Conservation (phyloP, 2,113 vertebrate genomes). For the Periophthalmodon schlosseri region DNA sequence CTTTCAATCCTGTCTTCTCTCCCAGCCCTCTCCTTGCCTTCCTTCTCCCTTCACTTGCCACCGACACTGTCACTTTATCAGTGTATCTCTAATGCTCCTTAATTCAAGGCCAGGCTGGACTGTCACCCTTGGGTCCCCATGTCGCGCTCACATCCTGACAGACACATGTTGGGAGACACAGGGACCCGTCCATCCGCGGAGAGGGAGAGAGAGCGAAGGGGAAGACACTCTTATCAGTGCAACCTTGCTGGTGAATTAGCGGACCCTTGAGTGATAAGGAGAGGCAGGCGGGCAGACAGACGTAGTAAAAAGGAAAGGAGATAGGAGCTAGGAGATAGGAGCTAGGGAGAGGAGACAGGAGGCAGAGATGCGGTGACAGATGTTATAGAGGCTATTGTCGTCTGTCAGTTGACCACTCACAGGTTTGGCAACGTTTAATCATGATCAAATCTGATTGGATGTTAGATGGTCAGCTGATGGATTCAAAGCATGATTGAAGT, state of each 20-base stretch:
- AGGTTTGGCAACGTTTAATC: constrained; percentile 5
- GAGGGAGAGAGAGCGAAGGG: constrained; percentile 46
- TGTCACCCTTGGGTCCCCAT: constrained; percentile 70
- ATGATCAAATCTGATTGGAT: background rate
- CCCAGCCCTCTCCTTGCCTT: background rate
- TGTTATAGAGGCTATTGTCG: constrained; percentile 76
- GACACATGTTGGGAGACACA: constrained; percentile 79
- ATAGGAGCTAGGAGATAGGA: constrained; percentile 56
- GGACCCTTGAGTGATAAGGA: constrained; percentile 86
- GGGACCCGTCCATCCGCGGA: constrained; percentile 78
- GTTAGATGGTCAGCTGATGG: background rate
- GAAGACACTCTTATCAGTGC: constrained; percentile 78
- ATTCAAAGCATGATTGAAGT: no score
- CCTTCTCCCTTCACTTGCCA: constrained; percentile 22
- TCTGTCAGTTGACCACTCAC: constrained; percentile 75
- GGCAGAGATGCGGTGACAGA: constrained; percentile 46
- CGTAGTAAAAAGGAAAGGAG: constrained; percentile 63
- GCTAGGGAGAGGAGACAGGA: constrained; percentile 17
- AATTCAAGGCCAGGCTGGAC: constrained; percentile 75
- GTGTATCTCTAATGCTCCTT: constrained; percentile 78
- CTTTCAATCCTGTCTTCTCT: constrained; percentile 1
- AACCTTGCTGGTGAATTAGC: constrained; percentile 88
- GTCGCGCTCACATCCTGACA: constrained; percentile 72
- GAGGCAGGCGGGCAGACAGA: constrained; percentile 77
- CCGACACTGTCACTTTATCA: constrained; percentile 75